Conservation (phyloP, 2,888 invertebrate genomes). For the Colletes collaris region DNA sequence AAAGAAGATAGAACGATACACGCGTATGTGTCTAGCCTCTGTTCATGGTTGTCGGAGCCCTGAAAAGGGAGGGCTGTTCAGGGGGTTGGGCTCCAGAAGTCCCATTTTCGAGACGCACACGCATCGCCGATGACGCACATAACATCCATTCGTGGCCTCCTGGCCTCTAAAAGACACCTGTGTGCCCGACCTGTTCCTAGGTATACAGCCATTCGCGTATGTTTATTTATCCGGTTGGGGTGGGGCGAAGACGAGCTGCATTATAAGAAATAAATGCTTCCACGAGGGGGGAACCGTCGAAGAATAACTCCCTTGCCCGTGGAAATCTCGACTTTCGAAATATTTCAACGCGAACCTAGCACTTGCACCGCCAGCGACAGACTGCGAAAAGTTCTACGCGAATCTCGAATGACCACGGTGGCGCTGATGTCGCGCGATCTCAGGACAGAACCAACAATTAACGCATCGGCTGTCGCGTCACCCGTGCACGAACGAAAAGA, state of each 20-base stretch:
- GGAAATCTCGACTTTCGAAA: conserved; percentile 13
- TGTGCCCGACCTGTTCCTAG: conserved; percentile 68
- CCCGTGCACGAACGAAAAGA: too few relatives aligned
- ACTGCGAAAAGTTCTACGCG: too few relatives aligned
- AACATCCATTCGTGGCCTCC: conserved; percentile 54
- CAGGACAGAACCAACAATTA: too few relatives aligned
- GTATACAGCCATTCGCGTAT: conserved; percentile 34
- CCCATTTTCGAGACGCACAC: conserved; percentile 58
- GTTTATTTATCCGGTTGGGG: conserved; percentile 69
- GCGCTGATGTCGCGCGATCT: too few relatives aligned
- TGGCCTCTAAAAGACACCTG: conserved; percentile 77
- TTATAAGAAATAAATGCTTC: conserved; percentile 69
- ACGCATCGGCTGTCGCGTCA: too few relatives aligned
- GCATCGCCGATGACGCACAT: conserved; percentile 58
- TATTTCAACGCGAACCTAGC: too few relatives aligned
- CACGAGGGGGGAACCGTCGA: background rate
- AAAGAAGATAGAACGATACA: conserved; percentile 58
- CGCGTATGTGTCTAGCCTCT: conserved; percentile 39
- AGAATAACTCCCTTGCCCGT: conserved; percentile 11
- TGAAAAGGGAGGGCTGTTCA: conserved; percentile 48
- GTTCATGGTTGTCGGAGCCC: conserved; percentile 50
- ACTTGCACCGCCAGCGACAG: too few relatives aligned
- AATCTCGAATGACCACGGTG: too few relatives aligned
- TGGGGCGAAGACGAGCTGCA: conserved; percentile 59
- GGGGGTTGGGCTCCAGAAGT: conserved; percentile 40